These are phyloP conservation scores for Halictus rubicundus DNA, from an alignment of 1,140 invertebrate species.

Conservation along the genomic window DNA sequence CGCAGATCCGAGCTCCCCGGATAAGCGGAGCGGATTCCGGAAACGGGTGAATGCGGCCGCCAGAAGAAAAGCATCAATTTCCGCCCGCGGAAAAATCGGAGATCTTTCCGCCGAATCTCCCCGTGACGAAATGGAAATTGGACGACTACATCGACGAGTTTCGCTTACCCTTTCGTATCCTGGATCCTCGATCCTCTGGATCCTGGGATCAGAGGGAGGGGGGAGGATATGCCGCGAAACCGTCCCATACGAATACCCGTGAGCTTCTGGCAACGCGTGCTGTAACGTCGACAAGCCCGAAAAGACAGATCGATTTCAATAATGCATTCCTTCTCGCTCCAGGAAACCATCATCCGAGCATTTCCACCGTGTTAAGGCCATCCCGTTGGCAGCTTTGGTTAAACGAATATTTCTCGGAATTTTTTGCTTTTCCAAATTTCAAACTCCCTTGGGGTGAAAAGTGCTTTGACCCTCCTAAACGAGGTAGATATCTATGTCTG, in stretches of 20 bases:
- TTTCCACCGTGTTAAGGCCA: too few species aligned
- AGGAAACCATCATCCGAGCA: neutral
- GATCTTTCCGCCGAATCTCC: slow-evolving; percentile 20
- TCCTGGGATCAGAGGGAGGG: too few species aligned
- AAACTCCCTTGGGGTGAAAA: too few species aligned
- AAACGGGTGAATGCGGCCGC: slow-evolving; percentile 20
- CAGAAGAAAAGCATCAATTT: slow-evolving; percentile 50
- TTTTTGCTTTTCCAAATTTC: too few species aligned
- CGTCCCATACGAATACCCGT: slow-evolving; percentile 14
- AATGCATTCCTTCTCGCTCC: neutral
- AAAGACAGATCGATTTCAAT: slow-evolving; percentile 23
- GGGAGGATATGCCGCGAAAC: neutral
- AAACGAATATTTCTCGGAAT: too few species aligned
- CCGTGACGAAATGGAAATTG: slow-evolving; percentile 59
- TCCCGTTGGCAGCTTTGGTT: too few species aligned
- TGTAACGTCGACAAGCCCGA: neutral
- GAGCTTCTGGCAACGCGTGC: neutral
- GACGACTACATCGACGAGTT: slow-evolving; percentile 39
- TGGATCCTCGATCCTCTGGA: neutral
- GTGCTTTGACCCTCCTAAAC: too few species aligned
- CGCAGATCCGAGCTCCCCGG: neutral
- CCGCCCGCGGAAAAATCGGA: slow-evolving; percentile 30
- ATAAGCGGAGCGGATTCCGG: slow-evolving; percentile 6
- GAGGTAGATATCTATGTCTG: too few species aligned
- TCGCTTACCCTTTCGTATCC: slow-evolving; percentile 27